Conservation (phyloP, 2,797 vertebrate species). For the Oophaga sylvatica region DNA sequence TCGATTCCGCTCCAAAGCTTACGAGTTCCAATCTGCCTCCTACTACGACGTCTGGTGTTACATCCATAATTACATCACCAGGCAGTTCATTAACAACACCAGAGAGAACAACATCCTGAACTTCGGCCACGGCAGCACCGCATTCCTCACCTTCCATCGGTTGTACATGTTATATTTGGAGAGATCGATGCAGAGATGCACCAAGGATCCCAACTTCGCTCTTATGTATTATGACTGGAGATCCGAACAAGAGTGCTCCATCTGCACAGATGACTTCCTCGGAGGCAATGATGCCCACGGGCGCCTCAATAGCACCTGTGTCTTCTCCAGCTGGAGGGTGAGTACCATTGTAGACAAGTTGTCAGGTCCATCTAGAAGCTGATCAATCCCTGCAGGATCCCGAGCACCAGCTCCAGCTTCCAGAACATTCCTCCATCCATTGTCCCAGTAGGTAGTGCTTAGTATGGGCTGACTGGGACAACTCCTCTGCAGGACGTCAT, state of each 20-base stretch:
- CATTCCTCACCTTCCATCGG: not conserved
- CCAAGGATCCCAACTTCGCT: not conserved
- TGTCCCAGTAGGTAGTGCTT: too few species aligned
- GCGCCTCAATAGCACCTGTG: rapidly evolving
- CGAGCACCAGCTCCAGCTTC: too few species aligned
- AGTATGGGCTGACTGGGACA: too few species aligned
- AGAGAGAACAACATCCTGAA: rapidly evolving
- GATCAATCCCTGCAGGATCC: too few species aligned
- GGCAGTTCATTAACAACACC: not conserved
- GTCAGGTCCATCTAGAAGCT: too few species aligned
- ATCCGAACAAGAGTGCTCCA: rapidly evolving
- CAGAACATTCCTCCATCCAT: too few species aligned
- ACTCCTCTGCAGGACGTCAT: too few species aligned
- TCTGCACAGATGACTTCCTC: not conserved
- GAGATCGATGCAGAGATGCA: not conserved
- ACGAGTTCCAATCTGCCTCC: not conserved
- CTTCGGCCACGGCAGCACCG: not conserved
- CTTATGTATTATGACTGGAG: not conserved
- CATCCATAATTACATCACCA: not conserved
- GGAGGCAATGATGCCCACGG: not conserved
- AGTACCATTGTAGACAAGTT: not conserved
- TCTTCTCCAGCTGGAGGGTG: conserved; percentile 4
- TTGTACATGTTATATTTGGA: not conserved
- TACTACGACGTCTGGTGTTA: not conserved
- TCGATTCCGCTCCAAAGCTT: not conserved